These are phyloP conservation scores for Atta cephalotes DNA, from an alignment of 1,140 invertebrate species.

Conservation along the genomic window DNA sequence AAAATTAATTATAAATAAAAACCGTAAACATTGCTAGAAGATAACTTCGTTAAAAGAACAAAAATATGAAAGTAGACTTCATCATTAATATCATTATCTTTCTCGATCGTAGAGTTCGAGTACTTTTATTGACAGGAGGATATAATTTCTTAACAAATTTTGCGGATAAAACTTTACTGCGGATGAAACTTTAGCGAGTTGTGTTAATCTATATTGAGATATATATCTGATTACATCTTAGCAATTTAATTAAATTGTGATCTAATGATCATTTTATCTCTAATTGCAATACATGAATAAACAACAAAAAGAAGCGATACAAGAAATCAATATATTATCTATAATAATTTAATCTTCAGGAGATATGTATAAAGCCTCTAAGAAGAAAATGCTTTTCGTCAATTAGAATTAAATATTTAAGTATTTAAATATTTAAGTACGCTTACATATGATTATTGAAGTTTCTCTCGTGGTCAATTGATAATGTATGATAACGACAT, in stretches of 20 bases:
- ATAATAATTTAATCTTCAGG: not conserved
- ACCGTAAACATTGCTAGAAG: not conserved
- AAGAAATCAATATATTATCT: not conserved
- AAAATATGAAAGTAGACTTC: not conserved
- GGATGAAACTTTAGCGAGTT: not conserved
- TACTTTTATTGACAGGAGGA: not conserved
- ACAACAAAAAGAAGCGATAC: not conserved
- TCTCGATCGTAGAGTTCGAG: not conserved
- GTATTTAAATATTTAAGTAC: not conserved
- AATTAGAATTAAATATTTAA: not conserved
- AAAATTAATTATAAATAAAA: not conserved
- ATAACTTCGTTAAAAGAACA: not conserved
- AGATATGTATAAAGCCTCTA: not conserved
- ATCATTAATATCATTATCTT: not conserved
- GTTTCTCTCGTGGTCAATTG: not conserved
- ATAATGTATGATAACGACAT: not conserved
- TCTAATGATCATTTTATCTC: not conserved
- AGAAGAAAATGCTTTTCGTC: not conserved
- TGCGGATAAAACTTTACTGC: not conserved
- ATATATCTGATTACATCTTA: not conserved
- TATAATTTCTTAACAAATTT: constrained; percentile 1
- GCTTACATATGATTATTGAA: constrained; percentile 5
- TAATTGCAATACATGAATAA: not conserved
- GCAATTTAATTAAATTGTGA: constrained; percentile 20
- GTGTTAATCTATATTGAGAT: not conserved